These are phyloP conservation scores for Ecdyonurus torrentis DNA, from an alignment of 2,888 invertebrate species.

Conservation along the genomic window DNA sequence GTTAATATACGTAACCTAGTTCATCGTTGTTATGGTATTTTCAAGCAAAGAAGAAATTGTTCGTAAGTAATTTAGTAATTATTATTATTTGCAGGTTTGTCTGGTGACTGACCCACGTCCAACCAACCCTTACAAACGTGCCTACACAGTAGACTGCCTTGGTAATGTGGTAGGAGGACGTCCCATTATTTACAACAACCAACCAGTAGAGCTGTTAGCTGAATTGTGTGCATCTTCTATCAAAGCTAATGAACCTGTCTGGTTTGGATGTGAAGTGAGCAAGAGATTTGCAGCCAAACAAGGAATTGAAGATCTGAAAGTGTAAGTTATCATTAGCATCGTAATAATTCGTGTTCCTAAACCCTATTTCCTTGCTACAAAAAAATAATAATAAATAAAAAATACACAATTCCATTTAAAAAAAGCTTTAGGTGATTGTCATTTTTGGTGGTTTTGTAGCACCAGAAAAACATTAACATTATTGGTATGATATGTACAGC, in stretches of 20 bases:
- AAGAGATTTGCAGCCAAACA: slow-evolving; percentile 62
- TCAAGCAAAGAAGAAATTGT: too few species aligned
- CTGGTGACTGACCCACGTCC: slow-evolving; percentile 73
- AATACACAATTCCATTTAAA: too few species aligned
- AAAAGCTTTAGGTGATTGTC: too few species aligned
- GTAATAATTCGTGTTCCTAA: too few species aligned
- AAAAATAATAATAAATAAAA: not conserved
- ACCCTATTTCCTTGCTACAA: not conserved
- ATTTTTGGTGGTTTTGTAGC: too few species aligned
- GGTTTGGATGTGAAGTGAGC: slow-evolving; percentile 83
- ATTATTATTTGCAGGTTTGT: slow-evolving; percentile 51
- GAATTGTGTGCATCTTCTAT: slow-evolving; percentile 60
- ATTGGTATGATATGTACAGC: too few species aligned
- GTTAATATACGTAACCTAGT: too few species aligned
- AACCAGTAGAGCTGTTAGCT: slow-evolving; percentile 60
- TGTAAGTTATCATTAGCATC: slow-evolving; percentile 38
- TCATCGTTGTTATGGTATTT: too few species aligned
- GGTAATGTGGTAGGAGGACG: slow-evolving; percentile 76
- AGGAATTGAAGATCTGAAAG: slow-evolving; percentile 58
- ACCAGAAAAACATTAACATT: too few species aligned
- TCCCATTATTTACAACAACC: slow-evolving; percentile 72
- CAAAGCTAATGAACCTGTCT: slow-evolving; percentile 65
- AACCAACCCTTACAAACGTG: slow-evolving; percentile 55
- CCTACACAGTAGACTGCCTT: slow-evolving; percentile 73
- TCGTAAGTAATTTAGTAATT: too few species aligned